Conservation (phyloP, 2,797 vertebrate species). For the Cossypha caffra region DNA sequence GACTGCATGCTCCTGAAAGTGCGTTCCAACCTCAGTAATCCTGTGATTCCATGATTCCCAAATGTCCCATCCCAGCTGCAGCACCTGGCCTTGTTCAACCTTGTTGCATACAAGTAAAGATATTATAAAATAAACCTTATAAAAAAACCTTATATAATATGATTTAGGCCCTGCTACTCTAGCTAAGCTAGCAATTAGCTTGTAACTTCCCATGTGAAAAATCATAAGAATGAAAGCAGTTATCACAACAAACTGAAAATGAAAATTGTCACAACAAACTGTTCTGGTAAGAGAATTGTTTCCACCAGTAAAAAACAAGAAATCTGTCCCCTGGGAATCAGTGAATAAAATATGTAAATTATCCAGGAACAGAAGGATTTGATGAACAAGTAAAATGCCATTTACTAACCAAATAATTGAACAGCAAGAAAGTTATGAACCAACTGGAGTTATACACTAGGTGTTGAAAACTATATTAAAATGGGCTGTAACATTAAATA, state of each 20-base stretch:
- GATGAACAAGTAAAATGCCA: neutral
- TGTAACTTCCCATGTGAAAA: neutral
- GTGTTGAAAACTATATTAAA: neutral
- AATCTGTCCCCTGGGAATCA: neutral
- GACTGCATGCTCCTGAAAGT: neutral
- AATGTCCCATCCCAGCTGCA: neutral
- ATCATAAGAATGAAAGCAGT: neutral
- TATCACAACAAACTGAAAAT: neutral
- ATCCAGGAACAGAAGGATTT: neutral
- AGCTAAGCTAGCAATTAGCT: neutral
- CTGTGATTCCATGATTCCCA: neutral
- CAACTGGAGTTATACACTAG: neutral
- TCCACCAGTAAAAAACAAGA: neutral
- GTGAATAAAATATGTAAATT: neutral
- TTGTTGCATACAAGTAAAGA: neutral
- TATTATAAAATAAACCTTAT: neutral
- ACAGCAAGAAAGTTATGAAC: neutral
- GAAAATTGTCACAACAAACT: neutral
- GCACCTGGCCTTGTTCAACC: too few relatives aligned
- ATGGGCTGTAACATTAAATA: neutral
- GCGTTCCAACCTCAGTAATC: fast-evolving
- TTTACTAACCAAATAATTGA: neutral
- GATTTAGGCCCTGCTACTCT: neutral
- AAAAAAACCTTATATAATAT: neutral
- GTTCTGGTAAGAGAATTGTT: neutral